Evolutionary conservation across 2,113 vertebrate genomes (phyloP).

Genomic region (Odocoileus virginianus): DNA sequence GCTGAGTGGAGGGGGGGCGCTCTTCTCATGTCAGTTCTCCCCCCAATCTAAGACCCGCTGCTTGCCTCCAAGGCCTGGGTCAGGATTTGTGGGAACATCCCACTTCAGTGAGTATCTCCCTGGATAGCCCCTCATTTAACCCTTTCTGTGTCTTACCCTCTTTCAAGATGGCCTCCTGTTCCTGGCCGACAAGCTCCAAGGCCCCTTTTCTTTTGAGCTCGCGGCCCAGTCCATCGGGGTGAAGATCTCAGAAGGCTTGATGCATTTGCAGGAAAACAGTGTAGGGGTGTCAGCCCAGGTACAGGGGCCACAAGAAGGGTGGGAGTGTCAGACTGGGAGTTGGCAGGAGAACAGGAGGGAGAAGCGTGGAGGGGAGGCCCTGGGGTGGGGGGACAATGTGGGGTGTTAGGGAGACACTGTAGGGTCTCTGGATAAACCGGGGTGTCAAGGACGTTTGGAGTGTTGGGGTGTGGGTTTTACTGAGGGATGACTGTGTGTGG

Average conservation of each 20-base stretch:
- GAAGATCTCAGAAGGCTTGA: constrained; percentile 90
- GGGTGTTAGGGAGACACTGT: background rate
- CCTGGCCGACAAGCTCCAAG: constrained; percentile 87
- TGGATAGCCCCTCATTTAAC: background rate
- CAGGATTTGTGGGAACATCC: background rate
- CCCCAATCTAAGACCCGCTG: background rate
- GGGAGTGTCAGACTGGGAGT: background rate
- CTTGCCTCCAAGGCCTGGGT: background rate
- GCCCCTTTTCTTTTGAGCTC: constrained; percentile 90
- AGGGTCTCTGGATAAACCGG: background rate
- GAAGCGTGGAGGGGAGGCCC: background rate
- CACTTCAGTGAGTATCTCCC: background rate
- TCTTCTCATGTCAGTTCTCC: background rate
- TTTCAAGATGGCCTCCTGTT: constrained; percentile 85
- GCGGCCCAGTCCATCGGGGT: constrained; percentile 88
- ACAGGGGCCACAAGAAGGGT: background rate
- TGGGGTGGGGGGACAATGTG: background rate
- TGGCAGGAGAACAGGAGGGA: background rate
- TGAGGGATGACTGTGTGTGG: background rate
- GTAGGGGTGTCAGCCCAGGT: constrained; percentile 88
- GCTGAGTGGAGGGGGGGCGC: background rate
- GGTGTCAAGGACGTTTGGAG: constrained; percentile 64
- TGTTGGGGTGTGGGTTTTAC: constrained; percentile 38
- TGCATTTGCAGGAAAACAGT: constrained; percentile 91
- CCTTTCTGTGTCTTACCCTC: background rate